A percentile compares a stretch with the other conserved stretches of the same genome.
Conservation (phyloP, 2,113 vertebrate genomes). For the Pelmatolapia mariae region DNA sequence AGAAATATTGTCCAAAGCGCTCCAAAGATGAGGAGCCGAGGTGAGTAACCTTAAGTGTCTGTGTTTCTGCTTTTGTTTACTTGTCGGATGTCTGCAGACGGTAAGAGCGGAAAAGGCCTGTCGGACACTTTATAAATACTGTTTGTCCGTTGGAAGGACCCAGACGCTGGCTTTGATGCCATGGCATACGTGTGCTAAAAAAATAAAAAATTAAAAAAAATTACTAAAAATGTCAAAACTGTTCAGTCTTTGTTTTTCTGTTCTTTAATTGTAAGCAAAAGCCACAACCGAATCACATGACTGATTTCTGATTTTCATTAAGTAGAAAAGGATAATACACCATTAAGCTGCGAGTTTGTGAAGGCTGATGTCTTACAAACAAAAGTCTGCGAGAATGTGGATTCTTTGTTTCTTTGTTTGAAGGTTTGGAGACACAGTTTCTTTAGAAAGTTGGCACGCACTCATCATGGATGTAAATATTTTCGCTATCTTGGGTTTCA, state of each 20-base stretch:
- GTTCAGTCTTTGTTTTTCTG: background rate
- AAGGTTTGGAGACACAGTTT: background rate
- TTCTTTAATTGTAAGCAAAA: background rate
- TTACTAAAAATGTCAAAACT: background rate
- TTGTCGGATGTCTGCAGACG: background rate
- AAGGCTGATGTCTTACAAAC: background rate
- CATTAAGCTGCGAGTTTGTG: background rate
- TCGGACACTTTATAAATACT: background rate
- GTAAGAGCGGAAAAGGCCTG: background rate
- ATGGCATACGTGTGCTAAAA: background rate
- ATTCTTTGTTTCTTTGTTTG: background rate
- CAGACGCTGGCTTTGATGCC: background rate
- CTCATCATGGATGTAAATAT: background rate
- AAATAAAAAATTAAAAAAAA: background rate
- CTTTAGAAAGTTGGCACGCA: background rate
- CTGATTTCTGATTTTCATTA: background rate
- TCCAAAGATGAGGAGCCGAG: slow-evolving; percentile 97
- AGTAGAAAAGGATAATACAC: background rate
- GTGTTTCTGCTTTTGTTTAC: background rate
- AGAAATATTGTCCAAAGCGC: slow-evolving; percentile 97
- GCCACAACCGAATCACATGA: background rate
- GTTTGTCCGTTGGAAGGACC: background rate
- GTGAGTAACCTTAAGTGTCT: slow-evolving; percentile 57
- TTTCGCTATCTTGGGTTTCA: background rate
- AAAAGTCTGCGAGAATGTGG: background rate